Evolutionary conservation across 2,797 vertebrate genomes (phyloP).

Genomic region (Yasuhikotakia modesta): DNA sequence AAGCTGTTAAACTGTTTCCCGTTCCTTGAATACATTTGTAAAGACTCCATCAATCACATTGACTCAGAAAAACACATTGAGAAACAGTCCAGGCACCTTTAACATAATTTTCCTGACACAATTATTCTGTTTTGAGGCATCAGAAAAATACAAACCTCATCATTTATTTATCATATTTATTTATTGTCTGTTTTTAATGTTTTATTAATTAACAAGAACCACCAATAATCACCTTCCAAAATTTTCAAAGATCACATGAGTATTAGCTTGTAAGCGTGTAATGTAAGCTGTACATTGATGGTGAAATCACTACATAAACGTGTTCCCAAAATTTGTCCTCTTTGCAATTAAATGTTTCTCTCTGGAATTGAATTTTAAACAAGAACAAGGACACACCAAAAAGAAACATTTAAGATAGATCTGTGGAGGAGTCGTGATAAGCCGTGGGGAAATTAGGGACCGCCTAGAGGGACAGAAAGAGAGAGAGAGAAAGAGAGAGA

Average conservation of each 20-base stretch:
- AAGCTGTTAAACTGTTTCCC: slow-evolving; percentile 37
- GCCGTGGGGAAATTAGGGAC: background rate
- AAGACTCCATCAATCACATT: slow-evolving; percentile 56
- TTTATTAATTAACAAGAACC: too few species aligned
- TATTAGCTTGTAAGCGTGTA: background rate
- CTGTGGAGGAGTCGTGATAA: slow-evolving; percentile 18
- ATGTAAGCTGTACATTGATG: background rate
- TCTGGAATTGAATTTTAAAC: slow-evolving; percentile 10
- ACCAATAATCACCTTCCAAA: too few species aligned
- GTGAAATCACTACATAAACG: background rate
- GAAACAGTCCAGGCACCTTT: slow-evolving; percentile 56
- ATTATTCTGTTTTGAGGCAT: slow-evolving; percentile 47
- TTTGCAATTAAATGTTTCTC: slow-evolving; percentile 14
- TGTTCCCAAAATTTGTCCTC: background rate
- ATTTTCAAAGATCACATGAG: background rate
- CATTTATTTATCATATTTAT: too few species aligned
- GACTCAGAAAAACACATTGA: slow-evolving; percentile 47
- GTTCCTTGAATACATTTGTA: slow-evolving; percentile 59
- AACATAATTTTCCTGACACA: slow-evolving; percentile 59
- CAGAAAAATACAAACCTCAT: background rate
- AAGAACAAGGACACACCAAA: slow-evolving; percentile 4
- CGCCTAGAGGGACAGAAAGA: slow-evolving; percentile 4
- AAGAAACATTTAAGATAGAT: slow-evolving; percentile 32
- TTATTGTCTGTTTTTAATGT: too few species aligned
- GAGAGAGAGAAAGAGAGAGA: slow-evolving; percentile 10